A percentile compares a stretch with the other conserved stretches of the same genome.
Evolutionary conservation across 2,888 invertebrate species (phyloP).

Genomic region (Pristionchus arcanus): DNA sequence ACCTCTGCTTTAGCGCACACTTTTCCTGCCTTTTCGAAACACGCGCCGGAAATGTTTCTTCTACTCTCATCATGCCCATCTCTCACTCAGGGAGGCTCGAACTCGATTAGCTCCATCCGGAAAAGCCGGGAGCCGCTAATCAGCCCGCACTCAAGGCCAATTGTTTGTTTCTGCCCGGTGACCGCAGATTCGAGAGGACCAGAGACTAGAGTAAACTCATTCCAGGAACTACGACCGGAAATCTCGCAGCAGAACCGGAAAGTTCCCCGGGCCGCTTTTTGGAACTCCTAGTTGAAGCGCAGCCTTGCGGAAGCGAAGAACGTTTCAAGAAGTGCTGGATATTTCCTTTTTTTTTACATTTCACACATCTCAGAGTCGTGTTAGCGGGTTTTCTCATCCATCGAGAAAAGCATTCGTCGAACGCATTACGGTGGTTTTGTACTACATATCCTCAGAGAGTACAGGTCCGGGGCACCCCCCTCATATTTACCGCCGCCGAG

Average conservation of each 20-base stretch:
- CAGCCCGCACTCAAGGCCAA: background rate
- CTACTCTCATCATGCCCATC: background rate
- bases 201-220: background rate
- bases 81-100: background rate
- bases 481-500: background rate
- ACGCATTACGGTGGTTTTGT: background rate
- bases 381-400: too few relatives aligned
- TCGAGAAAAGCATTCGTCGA: background rate
- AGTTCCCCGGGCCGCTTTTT: constrained; percentile 5
- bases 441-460: background rate
- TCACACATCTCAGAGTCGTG: too few relatives aligned
- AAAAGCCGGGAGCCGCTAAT: background rate
- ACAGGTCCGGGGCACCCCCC: background rate
- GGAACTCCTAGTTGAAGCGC: background rate
- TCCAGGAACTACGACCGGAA: background rate
- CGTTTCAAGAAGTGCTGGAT: background rate
- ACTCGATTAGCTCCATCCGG: constrained; percentile 18
- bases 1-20: too few relatives aligned
- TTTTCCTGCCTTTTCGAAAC: too few relatives aligned
- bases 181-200: background rate
- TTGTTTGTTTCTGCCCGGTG: background rate
- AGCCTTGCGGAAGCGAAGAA: background rate
- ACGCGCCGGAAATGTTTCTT: too few relatives aligned
- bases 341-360: background rate
- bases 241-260: background rate